These are phyloP conservation scores for Ataeniobius toweri DNA, from an alignment of 2,797 vertebrate species.

Conservation along the genomic window DNA sequence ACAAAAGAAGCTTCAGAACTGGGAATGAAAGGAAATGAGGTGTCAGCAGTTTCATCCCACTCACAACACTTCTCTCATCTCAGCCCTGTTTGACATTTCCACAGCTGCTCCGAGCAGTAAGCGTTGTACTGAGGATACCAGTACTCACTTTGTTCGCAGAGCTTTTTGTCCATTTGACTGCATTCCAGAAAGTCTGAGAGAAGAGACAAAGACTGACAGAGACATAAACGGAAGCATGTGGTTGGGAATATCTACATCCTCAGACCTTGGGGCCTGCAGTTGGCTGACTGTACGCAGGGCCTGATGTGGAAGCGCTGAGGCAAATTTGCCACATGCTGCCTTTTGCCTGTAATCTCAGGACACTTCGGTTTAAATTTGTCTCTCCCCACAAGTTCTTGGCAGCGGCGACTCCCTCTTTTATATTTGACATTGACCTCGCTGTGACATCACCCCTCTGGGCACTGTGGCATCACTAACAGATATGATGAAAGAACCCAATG, in stretches of 20 bases:
- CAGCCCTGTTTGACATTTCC: conserved; percentile 74
- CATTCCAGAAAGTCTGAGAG: conserved; percentile 53
- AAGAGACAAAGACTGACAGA: conserved; percentile 70
- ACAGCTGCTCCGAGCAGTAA: conserved; percentile 68
- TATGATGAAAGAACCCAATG: conserved; percentile 75
- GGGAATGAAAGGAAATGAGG: conserved; percentile 77
- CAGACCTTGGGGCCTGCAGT: conserved; percentile 49
- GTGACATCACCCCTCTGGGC: conserved; percentile 75
- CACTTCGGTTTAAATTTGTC: conserved; percentile 73
- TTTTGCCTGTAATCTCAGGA: conserved; percentile 64
- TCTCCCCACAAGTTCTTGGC: conserved; percentile 72
- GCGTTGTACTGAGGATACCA: conserved; percentile 58
- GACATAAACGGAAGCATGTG: conserved; percentile 73
- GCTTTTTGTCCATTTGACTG: conserved; percentile 71
- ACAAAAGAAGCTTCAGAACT: conserved; percentile 78
- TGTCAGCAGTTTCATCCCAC: conserved; percentile 79
- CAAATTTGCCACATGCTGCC: conserved; percentile 67
- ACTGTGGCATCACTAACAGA: conserved; percentile 66
- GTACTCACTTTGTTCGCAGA: conserved; percentile 63
- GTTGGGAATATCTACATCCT: conserved; percentile 59
- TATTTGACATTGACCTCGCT: conserved; percentile 75
- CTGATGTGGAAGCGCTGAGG: conserved; percentile 57
- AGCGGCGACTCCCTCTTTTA: conserved; percentile 65
- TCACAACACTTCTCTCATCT: conserved; percentile 74
- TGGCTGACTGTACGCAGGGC: conserved; percentile 52